Evolutionary conservation across 2,113 vertebrate species (phyloP).

Genomic region (human (Homo sapiens)): DNA sequence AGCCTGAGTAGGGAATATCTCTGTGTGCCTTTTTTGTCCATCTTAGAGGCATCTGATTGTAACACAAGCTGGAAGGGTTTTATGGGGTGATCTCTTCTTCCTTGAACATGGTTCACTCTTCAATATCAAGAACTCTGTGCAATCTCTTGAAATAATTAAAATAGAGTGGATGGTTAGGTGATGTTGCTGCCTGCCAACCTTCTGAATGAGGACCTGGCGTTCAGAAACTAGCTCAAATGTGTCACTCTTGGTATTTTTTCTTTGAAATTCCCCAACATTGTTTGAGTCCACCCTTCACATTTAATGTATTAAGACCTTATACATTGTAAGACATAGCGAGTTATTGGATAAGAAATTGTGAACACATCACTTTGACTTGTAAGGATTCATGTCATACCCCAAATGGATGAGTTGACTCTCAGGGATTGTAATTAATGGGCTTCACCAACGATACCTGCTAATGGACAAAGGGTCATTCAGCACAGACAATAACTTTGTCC

Average conservation of each 20-base stretch:
- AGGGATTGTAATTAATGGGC: not conserved
- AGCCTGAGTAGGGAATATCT: not conserved
- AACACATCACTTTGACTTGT: not conserved
- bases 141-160: not conserved
- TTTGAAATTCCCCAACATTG: not conserved
- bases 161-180: not conserved
- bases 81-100: not conserved
- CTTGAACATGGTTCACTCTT: not conserved
- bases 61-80: not conserved
- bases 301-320: not conserved
- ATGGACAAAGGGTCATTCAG: not conserved
- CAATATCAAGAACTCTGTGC: not conserved
- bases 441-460: not conserved
- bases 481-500: not conserved
- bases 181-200: not conserved
- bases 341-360: not conserved
- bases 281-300: not conserved
- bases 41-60: not conserved
- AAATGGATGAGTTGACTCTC: not conserved
- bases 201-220: not conserved
- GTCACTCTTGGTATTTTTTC: not conserved
- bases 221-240: not conserved
- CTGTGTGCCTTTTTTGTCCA: not conserved
- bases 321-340: not conserved
- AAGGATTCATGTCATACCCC: not conserved